Evolutionary conservation across 2,888 invertebrate species (phyloP), one percentile per base, ranked within the genome.

Genomic region (Cylindroiulus punctatus): DNA sequence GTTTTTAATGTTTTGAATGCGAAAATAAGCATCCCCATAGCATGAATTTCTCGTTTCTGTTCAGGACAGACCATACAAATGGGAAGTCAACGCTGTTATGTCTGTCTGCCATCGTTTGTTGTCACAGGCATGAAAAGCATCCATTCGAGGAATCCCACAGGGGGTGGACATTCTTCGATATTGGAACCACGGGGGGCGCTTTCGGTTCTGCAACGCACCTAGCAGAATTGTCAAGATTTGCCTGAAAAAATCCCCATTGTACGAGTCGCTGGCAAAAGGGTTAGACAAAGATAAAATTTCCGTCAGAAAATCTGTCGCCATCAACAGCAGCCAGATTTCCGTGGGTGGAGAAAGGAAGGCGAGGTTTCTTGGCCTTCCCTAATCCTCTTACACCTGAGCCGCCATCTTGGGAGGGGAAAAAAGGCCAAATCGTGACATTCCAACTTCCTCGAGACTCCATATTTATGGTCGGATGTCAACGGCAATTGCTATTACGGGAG

Each of bases 221-320:
- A 22, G n/a, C 65, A 65, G 65, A 26, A 65, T 65, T 65, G 65
- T 65, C 65, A 26, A 26, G 65, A 26, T 26, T 65, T 26, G 26
- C 4, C 26, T 10, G 26, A 65, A 65, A 65, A 65, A 65, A 22
- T 26, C 22, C 65, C 65, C n/a, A 65, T 65, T 65, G 65, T 65
- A 65, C n/a, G n/a, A n/a, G 26, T 65, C 65, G 65, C 19, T 22
- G 65, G 65, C 65, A 65, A 26, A 65, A 65, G 65, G 65, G 65
- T 65, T 65, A 65, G 22, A 65, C 65, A 1, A 7, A 10, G 65
- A 65, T 65, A 26, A 65, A 12, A 65, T 65, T 65, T 65, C 65
- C 65, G 65, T 65, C 65, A 65, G 65, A 65, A 65, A 65, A 65
- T 26, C 26, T 65, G 65, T 65, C 65, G 65, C 65, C 65, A 26